Conservation (phyloP, 2,797 vertebrate genomes). For the Poeciliopsis presidionis region DNA sequence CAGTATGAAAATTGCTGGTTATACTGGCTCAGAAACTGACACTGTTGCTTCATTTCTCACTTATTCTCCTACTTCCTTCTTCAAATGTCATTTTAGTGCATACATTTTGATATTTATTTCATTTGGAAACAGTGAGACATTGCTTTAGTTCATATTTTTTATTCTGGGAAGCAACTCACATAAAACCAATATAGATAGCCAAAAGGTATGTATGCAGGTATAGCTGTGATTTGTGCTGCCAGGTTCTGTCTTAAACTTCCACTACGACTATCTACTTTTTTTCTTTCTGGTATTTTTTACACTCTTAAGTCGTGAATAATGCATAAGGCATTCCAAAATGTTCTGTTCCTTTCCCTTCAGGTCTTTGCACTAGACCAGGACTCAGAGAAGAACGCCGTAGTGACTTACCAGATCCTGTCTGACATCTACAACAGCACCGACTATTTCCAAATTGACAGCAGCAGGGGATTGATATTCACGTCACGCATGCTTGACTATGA, state of each 20-base stretch:
- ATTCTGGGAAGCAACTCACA: background rate
- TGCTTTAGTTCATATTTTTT: background rate
- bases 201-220: background rate
- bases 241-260: conserved; percentile 14
- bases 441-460: conserved; percentile 89
- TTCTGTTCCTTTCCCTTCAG: conserved; percentile 52
- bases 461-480: conserved; percentile 87
- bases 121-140: background rate
- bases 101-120: background rate
- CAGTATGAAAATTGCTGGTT: background rate
- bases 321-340: conserved; percentile 28
- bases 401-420: conserved; percentile 90
- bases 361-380: conserved; percentile 89
- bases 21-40: background rate
- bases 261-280: conserved; percentile 15
- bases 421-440: conserved; percentile 86
- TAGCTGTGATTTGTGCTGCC: background rate
- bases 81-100: background rate
- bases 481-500: conserved; percentile 90
- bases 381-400: conserved; percentile 86
- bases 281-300: conserved; percentile 16
- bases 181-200: background rate
- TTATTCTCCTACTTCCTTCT: background rate
- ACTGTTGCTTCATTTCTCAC: background rate
- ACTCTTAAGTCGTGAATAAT: conserved; percentile 48